These are phyloP conservation scores for Brachionus calyciflorus DNA, from an alignment of 1,140 invertebrate species.

Conservation along the genomic window DNA sequence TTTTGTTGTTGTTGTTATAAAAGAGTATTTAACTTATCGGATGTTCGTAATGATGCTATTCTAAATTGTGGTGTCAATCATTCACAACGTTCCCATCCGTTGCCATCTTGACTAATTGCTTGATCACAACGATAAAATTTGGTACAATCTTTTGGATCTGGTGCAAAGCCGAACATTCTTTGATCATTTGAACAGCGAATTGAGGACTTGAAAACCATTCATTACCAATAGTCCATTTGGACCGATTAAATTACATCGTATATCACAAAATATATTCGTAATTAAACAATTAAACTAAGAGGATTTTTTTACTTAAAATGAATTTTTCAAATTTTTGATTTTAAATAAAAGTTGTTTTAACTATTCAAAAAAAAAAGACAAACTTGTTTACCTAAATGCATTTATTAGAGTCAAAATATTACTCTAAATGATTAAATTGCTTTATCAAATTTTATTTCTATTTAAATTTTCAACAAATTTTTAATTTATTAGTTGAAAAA, in stretches of 20 bases:
- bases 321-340: too few relatives aligned
- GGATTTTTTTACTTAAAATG: too few relatives aligned
- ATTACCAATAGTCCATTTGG: constrained; percentile 4
- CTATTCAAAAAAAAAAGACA: too few relatives aligned
- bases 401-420: too few relatives aligned
- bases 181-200: constrained; percentile 23
- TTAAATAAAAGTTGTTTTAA: too few relatives aligned
- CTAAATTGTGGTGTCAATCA: constrained; percentile 32
- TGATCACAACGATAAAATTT: constrained; percentile 39
- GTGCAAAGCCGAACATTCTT: constrained; percentile 18
- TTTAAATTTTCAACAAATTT: too few relatives aligned
- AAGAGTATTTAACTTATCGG: background rate
- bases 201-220: constrained; percentile 39
- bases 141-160: constrained; percentile 46
- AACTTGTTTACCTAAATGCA: too few relatives aligned
- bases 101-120: background rate
- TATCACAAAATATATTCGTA: constrained; percentile 45
- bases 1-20: constrained; percentile 5
- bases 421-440: too few relatives aligned
- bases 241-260: constrained; percentile 31
- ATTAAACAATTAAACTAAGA: too few relatives aligned
- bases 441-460: too few relatives aligned
- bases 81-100: constrained; percentile 39
- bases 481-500: too few relatives aligned
- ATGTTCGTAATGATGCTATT: constrained; percentile 10